phyloP scores from a whole-genome alignment of 2,888 invertebrate genomes.

The Sinotaia quadrata region DNA sequence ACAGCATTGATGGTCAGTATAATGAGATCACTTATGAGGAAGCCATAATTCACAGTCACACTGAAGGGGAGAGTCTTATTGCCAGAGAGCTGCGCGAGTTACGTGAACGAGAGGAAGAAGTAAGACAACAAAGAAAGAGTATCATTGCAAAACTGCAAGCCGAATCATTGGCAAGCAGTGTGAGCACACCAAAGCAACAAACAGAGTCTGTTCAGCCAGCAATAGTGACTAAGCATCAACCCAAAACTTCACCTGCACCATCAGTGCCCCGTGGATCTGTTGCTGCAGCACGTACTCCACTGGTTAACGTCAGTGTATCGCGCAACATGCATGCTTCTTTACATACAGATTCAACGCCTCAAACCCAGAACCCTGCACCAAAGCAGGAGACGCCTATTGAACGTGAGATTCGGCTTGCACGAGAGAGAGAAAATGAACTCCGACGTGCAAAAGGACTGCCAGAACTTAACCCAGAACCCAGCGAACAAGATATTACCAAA shows the following conservation, averaged over 20 bases:
- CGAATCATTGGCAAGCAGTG: too few relatives aligned
- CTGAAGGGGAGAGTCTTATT: slow-evolving; percentile 70
- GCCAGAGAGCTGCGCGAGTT: slow-evolving; percentile 74
- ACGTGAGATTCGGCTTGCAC: slow-evolving; percentile 74
- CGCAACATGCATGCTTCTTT: neutral
- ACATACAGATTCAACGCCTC: slow-evolving; percentile 13
- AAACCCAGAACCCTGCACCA: slow-evolving; percentile 8
- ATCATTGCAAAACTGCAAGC: slow-evolving; percentile 1
- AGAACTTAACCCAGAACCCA: slow-evolving; percentile 42
- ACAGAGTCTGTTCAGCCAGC: slow-evolving; percentile 10
- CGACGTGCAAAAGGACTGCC: slow-evolving; percentile 67
- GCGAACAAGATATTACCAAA: slow-evolving; percentile 58
- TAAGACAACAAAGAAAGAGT: slow-evolving; percentile 52
- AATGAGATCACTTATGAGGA: slow-evolving; percentile 52
- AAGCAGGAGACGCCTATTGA: slow-evolving; percentile 74
- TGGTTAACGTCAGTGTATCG: neutral
- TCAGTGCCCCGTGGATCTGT: neutral
- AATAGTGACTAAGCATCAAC: neutral
- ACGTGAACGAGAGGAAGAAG: slow-evolving; percentile 74
- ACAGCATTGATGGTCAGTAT: slow-evolving; percentile 34
- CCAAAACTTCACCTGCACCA: neutral
- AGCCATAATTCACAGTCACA: slow-evolving; percentile 50
- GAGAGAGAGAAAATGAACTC: slow-evolving; percentile 75
- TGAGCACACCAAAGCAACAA: slow-evolving; percentile 6
- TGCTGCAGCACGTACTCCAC: slow-evolving; percentile 5